Evolutionary conservation across 1,140 invertebrate genomes (phyloP).

Genomic region (Chironomus striatipennis): DNA sequence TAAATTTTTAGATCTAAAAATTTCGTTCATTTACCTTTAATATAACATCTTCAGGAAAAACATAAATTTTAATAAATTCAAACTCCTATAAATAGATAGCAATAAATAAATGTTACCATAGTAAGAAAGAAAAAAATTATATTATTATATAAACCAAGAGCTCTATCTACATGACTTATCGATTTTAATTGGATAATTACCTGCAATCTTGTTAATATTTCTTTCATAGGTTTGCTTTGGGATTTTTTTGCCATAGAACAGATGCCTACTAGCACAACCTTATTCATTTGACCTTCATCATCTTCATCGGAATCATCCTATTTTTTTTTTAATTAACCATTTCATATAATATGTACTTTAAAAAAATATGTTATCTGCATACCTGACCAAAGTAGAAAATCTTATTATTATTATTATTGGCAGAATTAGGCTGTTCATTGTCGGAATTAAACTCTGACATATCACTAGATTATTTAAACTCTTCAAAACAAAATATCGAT

Average conservation of each 20-base stretch:
- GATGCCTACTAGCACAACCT: conserved; percentile 90
- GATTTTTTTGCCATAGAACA: conserved; percentile 99
- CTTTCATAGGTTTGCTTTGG: conserved; percentile 96
- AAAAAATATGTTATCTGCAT: no score
- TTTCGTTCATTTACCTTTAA: conserved; percentile 56
- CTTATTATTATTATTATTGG: no score
- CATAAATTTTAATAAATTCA: conserved; percentile 87
- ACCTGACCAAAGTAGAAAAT: conserved; percentile 26
- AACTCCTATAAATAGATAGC: conserved; percentile 61
- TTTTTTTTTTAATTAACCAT: no score
- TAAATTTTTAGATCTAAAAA: conserved; percentile 26
- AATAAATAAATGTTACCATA: no score
- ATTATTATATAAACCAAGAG: background rate
- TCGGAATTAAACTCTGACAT: no score
- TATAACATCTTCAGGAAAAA: conserved; percentile 92
- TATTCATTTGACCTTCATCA: conserved; percentile 55
- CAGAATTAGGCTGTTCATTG: no score
- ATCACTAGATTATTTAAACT: no score
- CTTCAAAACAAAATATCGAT: no score
- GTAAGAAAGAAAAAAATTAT: background rate
- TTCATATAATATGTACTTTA: no score
- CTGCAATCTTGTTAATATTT: conserved; percentile 87
- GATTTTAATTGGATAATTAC: no score
- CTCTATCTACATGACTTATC: no score
- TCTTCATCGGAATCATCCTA: conserved; percentile 32